A percentile compares a stretch with the other conserved stretches of the same genome.
Evolutionary conservation across 2,888 invertebrate genomes (phyloP).

Genomic region (Fragum whitleyi): DNA sequence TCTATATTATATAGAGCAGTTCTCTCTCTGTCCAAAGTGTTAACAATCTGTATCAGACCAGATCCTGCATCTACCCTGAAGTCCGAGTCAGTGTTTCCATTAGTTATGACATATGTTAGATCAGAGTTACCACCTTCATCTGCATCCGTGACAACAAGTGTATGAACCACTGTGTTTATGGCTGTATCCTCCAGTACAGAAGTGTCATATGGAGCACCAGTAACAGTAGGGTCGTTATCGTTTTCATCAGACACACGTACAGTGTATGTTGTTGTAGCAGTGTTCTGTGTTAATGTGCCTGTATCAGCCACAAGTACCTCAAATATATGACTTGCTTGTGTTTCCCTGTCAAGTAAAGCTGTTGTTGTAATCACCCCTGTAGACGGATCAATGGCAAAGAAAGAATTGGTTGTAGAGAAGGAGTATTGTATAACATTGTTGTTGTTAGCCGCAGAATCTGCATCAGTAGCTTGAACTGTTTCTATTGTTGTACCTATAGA

Average conservation of each 20-base stretch:
- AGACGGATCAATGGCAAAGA: conserved; percentile 67
- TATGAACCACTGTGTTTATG: conserved; percentile 68
- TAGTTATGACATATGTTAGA: conserved; percentile 70
- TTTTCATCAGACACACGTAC: conserved; percentile 76
- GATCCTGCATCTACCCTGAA: conserved; percentile 71
- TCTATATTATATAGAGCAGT: conserved; percentile 68
- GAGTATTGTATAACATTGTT: conserved; percentile 74
- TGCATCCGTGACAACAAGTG: conserved; percentile 72
- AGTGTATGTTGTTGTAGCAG: conserved; percentile 75
- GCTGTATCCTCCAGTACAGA: conserved; percentile 70
- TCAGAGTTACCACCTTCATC: conserved; percentile 72
- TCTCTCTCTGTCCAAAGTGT: conserved; percentile 77
- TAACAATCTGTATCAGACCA: conserved; percentile 71
- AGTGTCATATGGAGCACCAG: conserved; percentile 65
- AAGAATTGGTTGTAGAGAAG: conserved; percentile 41
- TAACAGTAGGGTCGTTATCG: conserved; percentile 75
- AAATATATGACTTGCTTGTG: conserved; percentile 68
- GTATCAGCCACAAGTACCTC: conserved; percentile 72
- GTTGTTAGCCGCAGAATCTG: conserved; percentile 72
- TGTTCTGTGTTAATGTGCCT: conserved; percentile 60
- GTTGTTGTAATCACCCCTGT: conserved; percentile 71
- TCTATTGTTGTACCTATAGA: conserved; percentile 69
- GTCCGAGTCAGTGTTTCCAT: conserved; percentile 74
- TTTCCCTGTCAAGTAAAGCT: conserved; percentile 75
- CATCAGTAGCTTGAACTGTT: conserved; percentile 69